phyloP scores from a whole-genome alignment of 2,888 invertebrate species.

The Stomorhina lunata region DNA sequence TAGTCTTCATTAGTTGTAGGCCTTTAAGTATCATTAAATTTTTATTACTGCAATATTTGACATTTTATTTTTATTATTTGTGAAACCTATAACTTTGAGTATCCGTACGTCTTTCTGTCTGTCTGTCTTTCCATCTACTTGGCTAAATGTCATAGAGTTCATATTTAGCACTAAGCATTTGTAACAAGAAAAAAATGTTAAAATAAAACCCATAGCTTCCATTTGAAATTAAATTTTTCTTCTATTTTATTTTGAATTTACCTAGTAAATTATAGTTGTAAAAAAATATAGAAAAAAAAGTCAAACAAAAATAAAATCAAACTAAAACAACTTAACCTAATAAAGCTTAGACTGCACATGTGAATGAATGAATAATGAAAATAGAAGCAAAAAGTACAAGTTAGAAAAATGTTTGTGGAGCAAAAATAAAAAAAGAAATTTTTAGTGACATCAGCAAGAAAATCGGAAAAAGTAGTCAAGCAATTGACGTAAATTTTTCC shows the following conservation, averaged over 20 bases:
- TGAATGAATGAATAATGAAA: background rate
- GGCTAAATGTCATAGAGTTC: slow-evolving; percentile 58
- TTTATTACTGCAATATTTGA: slow-evolving; percentile 44
- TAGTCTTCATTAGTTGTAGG: slow-evolving; percentile 19
- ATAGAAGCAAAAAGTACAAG: background rate
- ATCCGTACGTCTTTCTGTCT: slow-evolving; percentile 6
- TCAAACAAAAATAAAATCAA: background rate
- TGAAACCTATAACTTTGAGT: slow-evolving; percentile 9
- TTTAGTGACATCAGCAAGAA: slow-evolving; percentile 60
- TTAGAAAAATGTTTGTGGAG: too few relatives aligned
- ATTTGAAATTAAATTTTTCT: slow-evolving; percentile 13
- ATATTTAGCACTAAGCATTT: slow-evolving; percentile 48
- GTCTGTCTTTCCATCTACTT: too few relatives aligned
- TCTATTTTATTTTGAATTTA: background rate
- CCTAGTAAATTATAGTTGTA: slow-evolving; percentile 36
- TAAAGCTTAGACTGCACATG: slow-evolving; percentile 43
- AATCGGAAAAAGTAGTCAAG: slow-evolving; percentile 1
- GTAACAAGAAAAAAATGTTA: background rate
- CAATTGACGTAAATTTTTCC: slow-evolving; percentile 46
- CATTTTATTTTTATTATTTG: slow-evolving; percentile 40
- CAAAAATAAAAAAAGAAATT: slow-evolving; percentile 15
- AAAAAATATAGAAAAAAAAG: background rate
- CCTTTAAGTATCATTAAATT: slow-evolving; percentile 40
- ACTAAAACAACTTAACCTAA: slow-evolving; percentile 45
- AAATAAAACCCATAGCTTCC: background rate